Base-by-base conservation (phyloP, 2,113 vertebrate species). In the Corythaeola cristata region DNA sequence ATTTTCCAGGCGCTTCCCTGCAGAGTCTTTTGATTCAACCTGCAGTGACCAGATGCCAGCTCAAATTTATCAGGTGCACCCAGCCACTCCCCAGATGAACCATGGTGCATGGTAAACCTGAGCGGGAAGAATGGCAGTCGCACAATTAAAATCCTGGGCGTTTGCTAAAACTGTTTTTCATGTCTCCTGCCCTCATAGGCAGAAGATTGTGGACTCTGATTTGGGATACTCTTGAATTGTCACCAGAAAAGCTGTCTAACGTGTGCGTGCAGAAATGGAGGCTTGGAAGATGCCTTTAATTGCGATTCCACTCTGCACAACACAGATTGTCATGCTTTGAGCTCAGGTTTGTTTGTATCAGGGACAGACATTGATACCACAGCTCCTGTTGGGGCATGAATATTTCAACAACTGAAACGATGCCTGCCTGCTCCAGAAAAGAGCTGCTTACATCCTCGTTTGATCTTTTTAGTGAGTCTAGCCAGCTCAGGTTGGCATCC, bases 401-500 rank as follows among this genome's bases (percentile, higher is more conserved):
- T 97, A 97, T 97, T 97, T 97, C 66, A 97, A 1, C 72, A 75
- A 74, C 84, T 92, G 93, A 96, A 97, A 86, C 0, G 27, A 41
- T 96, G 96, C 66, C 83, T 94, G 83, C 85, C 58, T 96, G 93
- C 83, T 96, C 88, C 84, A 91, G 90, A 95, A 94, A 89, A 85
- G 86, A 89, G 86, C 68, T 93, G 82, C 91, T 85, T 87, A 19
- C 82, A 75, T 89, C 79, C 74, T 49, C 0, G 14, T 93, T 95
- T 96, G 95, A 96, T 96, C 91, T 93, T 73, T 77, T 64, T 50
- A 71, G 94, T 6, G 27, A 96, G 75, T 89, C 45, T 69, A 56
- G 76, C 45, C 44, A 71, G 88, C 79, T 96, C 66, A 77, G 93
- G 76, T 89, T 88, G 90, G 77, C 69, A 58, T 83, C 62, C 41